Conservation (phyloP, 2,113 vertebrate genomes). For the Pithys albifrons region DNA sequence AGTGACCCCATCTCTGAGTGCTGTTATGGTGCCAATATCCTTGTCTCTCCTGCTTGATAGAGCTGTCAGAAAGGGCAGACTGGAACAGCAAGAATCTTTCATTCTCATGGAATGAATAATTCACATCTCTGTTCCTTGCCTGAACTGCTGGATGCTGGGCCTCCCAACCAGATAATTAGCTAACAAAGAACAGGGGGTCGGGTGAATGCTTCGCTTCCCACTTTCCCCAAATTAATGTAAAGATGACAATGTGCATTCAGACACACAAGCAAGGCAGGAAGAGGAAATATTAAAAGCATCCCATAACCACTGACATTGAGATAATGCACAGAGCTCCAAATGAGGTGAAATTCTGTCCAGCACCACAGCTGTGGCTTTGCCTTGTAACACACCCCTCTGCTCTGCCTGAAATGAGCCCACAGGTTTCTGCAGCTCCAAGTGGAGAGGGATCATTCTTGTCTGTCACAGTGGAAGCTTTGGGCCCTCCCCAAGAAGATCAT, state of each 20-base stretch:
- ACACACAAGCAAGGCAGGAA: neutral
- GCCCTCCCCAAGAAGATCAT: neutral
- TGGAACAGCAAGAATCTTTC: neutral
- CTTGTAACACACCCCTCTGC: neutral
- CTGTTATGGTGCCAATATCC: neutral
- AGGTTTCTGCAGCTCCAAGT: neutral
- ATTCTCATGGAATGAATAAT: constrained; percentile 13
- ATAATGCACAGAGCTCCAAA: neutral
- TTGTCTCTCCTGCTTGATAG: neutral
- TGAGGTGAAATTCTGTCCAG: neutral
- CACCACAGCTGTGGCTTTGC: neutral
- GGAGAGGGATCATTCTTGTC: neutral
- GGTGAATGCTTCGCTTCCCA: neutral
- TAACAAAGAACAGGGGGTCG: neutral
- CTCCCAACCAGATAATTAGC: constrained; percentile 9
- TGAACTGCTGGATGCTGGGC: neutral
- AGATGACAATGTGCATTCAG: neutral
- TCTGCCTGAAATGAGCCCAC: neutral
- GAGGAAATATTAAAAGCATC: neutral
- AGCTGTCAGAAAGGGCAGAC: neutral
- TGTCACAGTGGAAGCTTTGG: neutral
- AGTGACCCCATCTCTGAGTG: neutral
- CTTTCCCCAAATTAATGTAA: neutral
- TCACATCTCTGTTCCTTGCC: neutral
- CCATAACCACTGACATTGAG: neutral